Evolutionary conservation across 2,888 invertebrate genomes (phyloP).

Genomic region (Trachelus stipa): DNA sequence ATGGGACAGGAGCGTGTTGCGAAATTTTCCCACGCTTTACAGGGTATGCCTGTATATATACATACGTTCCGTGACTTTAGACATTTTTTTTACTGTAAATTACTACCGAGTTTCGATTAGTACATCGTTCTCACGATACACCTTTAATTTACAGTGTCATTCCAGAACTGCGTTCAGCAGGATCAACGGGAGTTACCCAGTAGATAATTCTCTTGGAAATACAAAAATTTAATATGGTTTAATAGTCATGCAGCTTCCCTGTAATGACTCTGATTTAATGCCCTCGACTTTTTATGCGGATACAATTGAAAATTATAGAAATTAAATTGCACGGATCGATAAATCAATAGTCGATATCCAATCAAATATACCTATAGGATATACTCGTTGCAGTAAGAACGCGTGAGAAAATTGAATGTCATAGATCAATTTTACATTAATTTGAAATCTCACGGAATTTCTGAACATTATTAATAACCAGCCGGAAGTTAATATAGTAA

Average conservation of each 20-base stretch:
- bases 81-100: not conserved
- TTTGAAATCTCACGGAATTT: not conserved
- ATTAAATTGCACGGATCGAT: too few relatives aligned
- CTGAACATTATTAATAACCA: not conserved
- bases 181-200: not conserved
- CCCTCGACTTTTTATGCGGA: too few relatives aligned
- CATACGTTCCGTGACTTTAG: not conserved
- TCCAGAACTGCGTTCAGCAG: not conserved
- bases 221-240: not conserved
- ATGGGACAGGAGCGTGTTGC: not conserved
- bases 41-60: not conserved
- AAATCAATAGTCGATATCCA: too few relatives aligned
- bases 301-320: too few relatives aligned
- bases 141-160: not conserved
- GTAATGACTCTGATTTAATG: too few relatives aligned
- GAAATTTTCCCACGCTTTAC: not conserved
- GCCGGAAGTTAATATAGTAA: not conserved
- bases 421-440: not conserved
- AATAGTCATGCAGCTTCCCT: too few relatives aligned
- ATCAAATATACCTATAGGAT: too few relatives aligned
- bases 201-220: not conserved
- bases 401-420: not conserved
- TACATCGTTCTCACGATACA: not conserved
- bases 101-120: not conserved
- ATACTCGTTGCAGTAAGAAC: not conserved